A percentile compares a stretch with the other conserved stretches of the same genome.
Evolutionary conservation across 1,140 invertebrate genomes (phyloP).

Genomic region (Drosophila varians): DNA sequence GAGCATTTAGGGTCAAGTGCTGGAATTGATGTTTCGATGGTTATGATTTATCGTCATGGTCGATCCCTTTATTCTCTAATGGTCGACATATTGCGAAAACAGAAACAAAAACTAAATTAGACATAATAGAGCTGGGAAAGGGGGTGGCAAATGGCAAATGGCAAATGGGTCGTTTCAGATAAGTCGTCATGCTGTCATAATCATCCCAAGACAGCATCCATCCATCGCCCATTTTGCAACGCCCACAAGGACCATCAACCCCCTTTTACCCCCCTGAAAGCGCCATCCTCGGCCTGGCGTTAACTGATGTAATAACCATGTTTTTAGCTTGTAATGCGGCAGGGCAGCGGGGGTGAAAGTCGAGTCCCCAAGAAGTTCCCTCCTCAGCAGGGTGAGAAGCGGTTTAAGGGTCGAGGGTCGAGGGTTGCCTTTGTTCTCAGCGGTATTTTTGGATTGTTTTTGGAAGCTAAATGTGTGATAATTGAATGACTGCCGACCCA

Average conservation of each 20-base stretch:
- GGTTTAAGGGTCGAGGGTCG: slow-evolving; percentile 22
- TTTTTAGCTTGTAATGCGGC: slow-evolving; percentile 83
- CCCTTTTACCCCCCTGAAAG: slow-evolving; percentile 1
- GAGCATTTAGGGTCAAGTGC: slow-evolving; percentile 75
- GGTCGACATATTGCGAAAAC: slow-evolving; percentile 76
- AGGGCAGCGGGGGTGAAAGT: slow-evolving; percentile 68
- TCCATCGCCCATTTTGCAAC: slow-evolving; percentile 70
- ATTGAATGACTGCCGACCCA: slow-evolving; percentile 83
- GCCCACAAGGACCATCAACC: slow-evolving; percentile 55
- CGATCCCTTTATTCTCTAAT: slow-evolving; percentile 29
- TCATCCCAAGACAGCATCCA: slow-evolving; percentile 78
- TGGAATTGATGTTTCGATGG: slow-evolving; percentile 83
- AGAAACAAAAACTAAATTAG: slow-evolving; percentile 79
- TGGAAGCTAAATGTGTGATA: slow-evolving; percentile 83
- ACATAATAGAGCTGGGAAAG: slow-evolving; percentile 32
- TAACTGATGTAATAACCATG: slow-evolving; percentile 83
- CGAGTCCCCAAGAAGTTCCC: slow-evolving; percentile 30
- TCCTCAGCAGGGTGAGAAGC: not conserved
- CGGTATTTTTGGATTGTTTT: slow-evolving; percentile 77
- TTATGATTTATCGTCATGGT: slow-evolving; percentile 83
- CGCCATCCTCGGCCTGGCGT: slow-evolving; percentile 17
- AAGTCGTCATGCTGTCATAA: slow-evolving; percentile 82
- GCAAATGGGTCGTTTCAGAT: slow-evolving; percentile 39
- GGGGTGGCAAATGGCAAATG: slow-evolving; percentile 33
- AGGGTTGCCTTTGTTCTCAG: slow-evolving; percentile 29